These are phyloP conservation scores for Oostethus manadensis DNA, from an alignment of 2,113 vertebrate genomes.

Conservation along the genomic window DNA sequence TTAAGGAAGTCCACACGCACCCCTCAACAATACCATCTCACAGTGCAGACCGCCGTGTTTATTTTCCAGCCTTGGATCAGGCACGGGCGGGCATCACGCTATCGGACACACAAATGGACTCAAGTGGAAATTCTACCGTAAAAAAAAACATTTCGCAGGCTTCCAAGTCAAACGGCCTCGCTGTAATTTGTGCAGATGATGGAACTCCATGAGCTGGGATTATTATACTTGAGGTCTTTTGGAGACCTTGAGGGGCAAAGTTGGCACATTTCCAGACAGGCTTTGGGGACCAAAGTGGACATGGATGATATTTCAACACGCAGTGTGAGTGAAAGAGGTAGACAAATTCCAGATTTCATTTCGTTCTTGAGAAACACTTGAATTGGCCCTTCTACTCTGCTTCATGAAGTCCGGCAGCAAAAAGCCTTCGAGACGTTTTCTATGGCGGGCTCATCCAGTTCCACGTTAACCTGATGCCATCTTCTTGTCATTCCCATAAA, in stretches of 20 bases:
- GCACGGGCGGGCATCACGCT: constrained; percentile 38
- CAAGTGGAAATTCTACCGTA: constrained; percentile 41
- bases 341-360: constrained; percentile 50
- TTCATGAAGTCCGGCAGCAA: constrained; percentile 51
- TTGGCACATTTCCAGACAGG: constrained; percentile 8
- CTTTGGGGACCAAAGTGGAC: background rate
- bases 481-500: no score
- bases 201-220: constrained; percentile 31
- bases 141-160: constrained; percentile 42
- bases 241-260: constrained; percentile 12
- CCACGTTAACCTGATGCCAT: no score
- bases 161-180: constrained; percentile 48
- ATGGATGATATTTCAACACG: constrained; percentile 2
- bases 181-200: constrained; percentile 42
- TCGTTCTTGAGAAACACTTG: constrained; percentile 46
- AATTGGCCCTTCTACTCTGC: constrained; percentile 41
- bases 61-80: constrained; percentile 49
- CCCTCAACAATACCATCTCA: constrained; percentile 41
- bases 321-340: constrained; percentile 21
- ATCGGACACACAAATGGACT: constrained; percentile 37
- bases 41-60: constrained; percentile 26
- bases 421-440: background rate
- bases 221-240: background rate
- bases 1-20: constrained; percentile 53
- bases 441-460: no score